Evolutionary conservation across 2,797 vertebrate species (phyloP).

Genomic region (Paguma larvata): DNA sequence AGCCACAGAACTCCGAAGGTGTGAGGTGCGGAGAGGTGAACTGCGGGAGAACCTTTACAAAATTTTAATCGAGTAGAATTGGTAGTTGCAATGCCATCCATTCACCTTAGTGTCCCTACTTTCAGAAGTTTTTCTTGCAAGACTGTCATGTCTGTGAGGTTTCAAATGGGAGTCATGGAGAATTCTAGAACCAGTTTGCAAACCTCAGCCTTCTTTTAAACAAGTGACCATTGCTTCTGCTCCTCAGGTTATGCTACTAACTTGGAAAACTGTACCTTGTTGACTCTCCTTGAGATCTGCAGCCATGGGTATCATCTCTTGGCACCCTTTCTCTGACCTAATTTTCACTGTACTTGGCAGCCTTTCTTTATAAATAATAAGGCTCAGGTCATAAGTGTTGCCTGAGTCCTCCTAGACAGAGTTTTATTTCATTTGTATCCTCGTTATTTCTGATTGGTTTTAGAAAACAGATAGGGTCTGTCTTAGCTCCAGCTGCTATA

Average conservation of each 20-base stretch:
- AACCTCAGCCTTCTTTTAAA: neutral
- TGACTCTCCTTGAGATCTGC: neutral
- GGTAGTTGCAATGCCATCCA: neutral
- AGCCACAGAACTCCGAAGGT: no score
- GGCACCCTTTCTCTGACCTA: neutral
- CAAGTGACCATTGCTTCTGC: neutral
- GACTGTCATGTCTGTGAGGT: neutral
- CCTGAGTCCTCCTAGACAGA: neutral
- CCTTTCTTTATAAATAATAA: slow-evolving; percentile 46
- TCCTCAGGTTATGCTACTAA: neutral
- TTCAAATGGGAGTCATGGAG: neutral
- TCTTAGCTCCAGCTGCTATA: neutral
- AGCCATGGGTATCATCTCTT: neutral
- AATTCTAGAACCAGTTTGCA: neutral
- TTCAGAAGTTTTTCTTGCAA: neutral
- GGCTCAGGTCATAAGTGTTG: neutral
- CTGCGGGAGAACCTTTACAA: neutral
- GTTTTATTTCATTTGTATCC: slow-evolving; percentile 16
- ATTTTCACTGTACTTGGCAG: neutral
- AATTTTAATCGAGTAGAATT: neutral
- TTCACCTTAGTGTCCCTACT: neutral
- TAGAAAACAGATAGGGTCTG: neutral
- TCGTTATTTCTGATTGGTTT: slow-evolving; percentile 1
- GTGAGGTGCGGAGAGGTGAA: no score
- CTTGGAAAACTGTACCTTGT: neutral